A percentile compares a stretch with the other conserved stretches of the same genome.
Conservation (phyloP, 2,888 invertebrate genomes). For the Agonopterix alstromeriana region DNA sequence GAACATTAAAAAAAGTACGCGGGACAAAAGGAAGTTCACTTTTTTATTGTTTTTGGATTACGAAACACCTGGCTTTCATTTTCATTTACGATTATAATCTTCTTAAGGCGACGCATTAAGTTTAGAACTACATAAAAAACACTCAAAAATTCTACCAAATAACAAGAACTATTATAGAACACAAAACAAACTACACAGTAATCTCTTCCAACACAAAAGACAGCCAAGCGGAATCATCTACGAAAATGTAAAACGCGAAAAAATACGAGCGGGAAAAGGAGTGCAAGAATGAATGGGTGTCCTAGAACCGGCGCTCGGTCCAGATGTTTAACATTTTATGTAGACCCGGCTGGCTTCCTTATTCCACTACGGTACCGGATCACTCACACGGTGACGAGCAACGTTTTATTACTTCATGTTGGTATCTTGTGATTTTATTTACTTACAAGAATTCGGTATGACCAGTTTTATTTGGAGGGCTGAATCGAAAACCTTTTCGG, state of each 20-base stretch:
- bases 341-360: neutral
- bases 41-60: too few species aligned
- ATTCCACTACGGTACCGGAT: neutral
- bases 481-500: too few species aligned
- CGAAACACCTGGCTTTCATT: too few species aligned
- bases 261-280: conserved; percentile 29
- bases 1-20: too few species aligned
- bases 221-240: conserved; percentile 11
- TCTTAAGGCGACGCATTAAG: too few species aligned
- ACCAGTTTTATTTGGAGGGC: too few species aligned
- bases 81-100: too few species aligned
- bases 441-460: too few species aligned
- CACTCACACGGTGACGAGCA: neutral
- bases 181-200: neutral
- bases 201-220: conserved; percentile 16
- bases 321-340: conserved; percentile 53
- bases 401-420: neutral
- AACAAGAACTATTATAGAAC: neutral
- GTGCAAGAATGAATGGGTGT: conserved; percentile 39
- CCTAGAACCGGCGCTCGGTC: conserved; percentile 16
- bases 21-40: too few species aligned
- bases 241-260: conserved; percentile 36
- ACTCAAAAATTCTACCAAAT: neutral
- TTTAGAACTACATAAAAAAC: too few species aligned
- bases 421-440: too few species aligned